A percentile compares a stretch with the other conserved stretches of the same genome.
Evolutionary conservation across 2,888 invertebrate genomes (phyloP).

Genomic region (Elaeidobius kamerunicus): DNA sequence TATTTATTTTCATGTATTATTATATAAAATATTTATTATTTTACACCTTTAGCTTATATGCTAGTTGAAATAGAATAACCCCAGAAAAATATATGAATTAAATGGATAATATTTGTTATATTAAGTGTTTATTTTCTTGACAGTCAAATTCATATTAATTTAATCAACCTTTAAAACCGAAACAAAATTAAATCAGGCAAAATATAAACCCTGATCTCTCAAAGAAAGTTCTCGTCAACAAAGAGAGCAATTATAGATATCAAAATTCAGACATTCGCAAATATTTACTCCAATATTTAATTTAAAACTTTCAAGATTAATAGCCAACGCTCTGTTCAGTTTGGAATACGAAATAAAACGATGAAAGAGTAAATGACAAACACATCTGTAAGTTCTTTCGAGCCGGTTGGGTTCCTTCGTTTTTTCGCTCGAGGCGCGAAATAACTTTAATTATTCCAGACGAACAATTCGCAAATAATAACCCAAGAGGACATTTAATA

Average conservation of each 20-base stretch:
- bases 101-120: constrained; percentile 4
- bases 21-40: not conserved
- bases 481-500: constrained; percentile 27
- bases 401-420: not conserved
- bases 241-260: constrained; percentile 20
- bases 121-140: constrained; percentile 1
- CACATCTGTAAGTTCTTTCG: constrained; percentile 1
- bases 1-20: too few relatives aligned
- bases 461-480: constrained; percentile 26
- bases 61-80: too few relatives aligned
- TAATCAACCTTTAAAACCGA: constrained; percentile 18
- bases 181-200: constrained; percentile 16
- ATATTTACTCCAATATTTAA: constrained; percentile 24
- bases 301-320: constrained; percentile 21
- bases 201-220: constrained; percentile 8
- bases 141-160: constrained; percentile 9
- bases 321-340: constrained; percentile 3
- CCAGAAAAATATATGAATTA: too few relatives aligned
- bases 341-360: constrained; percentile 2
- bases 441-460: constrained; percentile 26
- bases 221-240: constrained; percentile 22
- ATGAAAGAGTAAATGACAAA: constrained; percentile 3
- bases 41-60: not conserved
- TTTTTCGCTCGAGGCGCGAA: constrained; percentile 10
- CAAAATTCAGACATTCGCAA: constrained; percentile 24